phyloP scores from a whole-genome alignment of 2,888 invertebrate genomes.

The Laspeyria flexula region DNA sequence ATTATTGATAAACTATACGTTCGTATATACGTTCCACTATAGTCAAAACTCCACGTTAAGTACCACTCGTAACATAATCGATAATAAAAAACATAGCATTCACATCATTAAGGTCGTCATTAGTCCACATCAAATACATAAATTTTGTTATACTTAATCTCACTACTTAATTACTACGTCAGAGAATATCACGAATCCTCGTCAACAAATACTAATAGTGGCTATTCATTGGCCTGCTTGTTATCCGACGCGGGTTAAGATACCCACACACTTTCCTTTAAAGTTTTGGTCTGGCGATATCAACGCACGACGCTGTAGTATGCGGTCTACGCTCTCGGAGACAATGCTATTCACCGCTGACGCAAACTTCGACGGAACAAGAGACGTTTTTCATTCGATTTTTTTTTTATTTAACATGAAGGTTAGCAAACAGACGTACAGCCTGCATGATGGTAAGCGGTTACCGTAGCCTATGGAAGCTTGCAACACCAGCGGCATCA shows the following conservation, averaged over 20 bases:
- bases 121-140: slow-evolving; percentile 45
- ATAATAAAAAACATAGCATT: slow-evolving; percentile 23
- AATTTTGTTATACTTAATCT: slow-evolving; percentile 46
- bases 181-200: slow-evolving; percentile 47
- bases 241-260: background rate
- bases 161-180: slow-evolving; percentile 47
- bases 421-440: too few species aligned
- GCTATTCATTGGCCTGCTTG: slow-evolving; percentile 6
- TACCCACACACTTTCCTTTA: background rate
- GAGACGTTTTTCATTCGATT: too few species aligned
- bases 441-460: too few species aligned
- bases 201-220: slow-evolving; percentile 49
- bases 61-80: slow-evolving; percentile 32
- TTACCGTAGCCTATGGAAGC: too few species aligned
- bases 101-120: slow-evolving; percentile 28
- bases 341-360: too few species aligned
- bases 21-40: too few species aligned
- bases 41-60: slow-evolving; percentile 30
- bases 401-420: too few species aligned
- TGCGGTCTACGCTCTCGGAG: too few species aligned
- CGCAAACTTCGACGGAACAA: too few species aligned
- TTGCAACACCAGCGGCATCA: too few species aligned
- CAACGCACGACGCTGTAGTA: too few species aligned
- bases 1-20: slow-evolving; percentile 36
- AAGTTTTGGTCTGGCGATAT: too few species aligned